phyloP scores from a whole-genome alignment of 2,797 vertebrate genomes.

The Cirrhinus molitorella region DNA sequence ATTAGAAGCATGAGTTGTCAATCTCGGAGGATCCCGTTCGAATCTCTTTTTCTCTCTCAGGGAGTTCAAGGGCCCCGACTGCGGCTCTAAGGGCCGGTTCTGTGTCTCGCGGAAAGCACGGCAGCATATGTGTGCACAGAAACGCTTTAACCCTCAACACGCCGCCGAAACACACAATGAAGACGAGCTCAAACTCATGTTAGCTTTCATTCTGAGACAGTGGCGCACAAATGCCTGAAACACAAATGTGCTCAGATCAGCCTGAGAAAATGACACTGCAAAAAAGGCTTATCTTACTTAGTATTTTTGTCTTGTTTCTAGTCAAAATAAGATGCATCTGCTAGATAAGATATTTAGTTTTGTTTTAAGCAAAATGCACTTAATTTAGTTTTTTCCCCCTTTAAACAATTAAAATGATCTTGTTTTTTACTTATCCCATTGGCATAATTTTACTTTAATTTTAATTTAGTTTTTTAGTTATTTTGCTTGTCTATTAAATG shows the following conservation, averaged over 20 bases:
- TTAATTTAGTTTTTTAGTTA: no score
- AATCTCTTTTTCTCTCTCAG: conserved; percentile 69
- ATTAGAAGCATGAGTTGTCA: conserved; percentile 86
- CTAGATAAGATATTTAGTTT: no score
- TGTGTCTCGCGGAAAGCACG: conserved; percentile 36
- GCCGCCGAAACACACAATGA: not conserved
- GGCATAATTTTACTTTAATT: no score
- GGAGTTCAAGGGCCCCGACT: conserved; percentile 61
- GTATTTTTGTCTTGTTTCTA: no score
- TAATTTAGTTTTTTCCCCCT: no score
- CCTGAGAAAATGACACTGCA: not conserved
- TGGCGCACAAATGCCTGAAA: not conserved
- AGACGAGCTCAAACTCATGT: not conserved
- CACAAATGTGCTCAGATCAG: not conserved
- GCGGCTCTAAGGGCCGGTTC: conserved; percentile 10
- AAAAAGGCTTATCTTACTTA: no score
- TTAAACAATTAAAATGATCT: no score
- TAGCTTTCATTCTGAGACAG: not conserved
- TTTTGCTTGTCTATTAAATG: no score
- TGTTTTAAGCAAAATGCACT: no score
- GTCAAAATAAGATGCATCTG: no score
- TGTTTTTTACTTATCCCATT: no score
- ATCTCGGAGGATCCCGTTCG: conserved; percentile 77
- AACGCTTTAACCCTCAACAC: conserved; percentile 4
- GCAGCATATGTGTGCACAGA: conserved; percentile 13